Conservation (phyloP, 1,140 invertebrate species). For the Leptopilina boulardi region DNA sequence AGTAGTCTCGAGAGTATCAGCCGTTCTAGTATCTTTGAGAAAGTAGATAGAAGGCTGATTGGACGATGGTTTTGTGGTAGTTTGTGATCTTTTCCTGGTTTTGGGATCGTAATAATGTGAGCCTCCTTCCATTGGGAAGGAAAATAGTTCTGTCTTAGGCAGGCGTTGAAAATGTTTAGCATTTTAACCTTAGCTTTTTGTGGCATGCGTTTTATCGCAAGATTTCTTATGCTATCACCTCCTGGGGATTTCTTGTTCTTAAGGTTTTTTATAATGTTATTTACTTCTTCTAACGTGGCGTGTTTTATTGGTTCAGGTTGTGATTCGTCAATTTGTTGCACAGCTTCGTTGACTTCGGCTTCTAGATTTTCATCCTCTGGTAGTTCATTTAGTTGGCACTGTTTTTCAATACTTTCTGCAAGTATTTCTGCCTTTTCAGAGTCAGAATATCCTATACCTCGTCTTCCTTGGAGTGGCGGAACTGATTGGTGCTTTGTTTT, state of each 20-base stretch:
- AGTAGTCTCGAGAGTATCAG: no score
- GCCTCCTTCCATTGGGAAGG: not conserved
- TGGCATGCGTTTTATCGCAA: not conserved
- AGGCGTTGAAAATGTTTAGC: not conserved
- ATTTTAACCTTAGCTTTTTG: not conserved
- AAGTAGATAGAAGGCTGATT: slow-evolving; percentile 38
- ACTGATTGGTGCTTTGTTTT: not conserved
- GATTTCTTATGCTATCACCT: not conserved
- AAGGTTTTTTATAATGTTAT: slow-evolving; percentile 55
- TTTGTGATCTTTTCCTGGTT: not conserved
- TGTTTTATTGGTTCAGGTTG: no score
- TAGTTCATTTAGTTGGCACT: not conserved
- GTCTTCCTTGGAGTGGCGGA: no score
- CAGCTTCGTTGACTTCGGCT: slow-evolving; percentile 19
- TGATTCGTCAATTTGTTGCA: no score
- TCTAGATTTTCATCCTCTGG: not conserved
- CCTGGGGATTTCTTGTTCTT: slow-evolving; percentile 6
- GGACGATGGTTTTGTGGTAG: slow-evolving; percentile 36
- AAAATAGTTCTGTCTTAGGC: not conserved
- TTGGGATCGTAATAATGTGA: not conserved
- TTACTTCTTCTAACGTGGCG: slow-evolving; percentile 45
- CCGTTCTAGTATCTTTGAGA: not conserved
- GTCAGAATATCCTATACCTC: not conserved
- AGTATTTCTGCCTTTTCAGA: not conserved
- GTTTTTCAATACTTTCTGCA: not conserved